Evolutionary conservation across 2,888 invertebrate species (phyloP).

Genomic region (Scaptomyza reducta): DNA sequence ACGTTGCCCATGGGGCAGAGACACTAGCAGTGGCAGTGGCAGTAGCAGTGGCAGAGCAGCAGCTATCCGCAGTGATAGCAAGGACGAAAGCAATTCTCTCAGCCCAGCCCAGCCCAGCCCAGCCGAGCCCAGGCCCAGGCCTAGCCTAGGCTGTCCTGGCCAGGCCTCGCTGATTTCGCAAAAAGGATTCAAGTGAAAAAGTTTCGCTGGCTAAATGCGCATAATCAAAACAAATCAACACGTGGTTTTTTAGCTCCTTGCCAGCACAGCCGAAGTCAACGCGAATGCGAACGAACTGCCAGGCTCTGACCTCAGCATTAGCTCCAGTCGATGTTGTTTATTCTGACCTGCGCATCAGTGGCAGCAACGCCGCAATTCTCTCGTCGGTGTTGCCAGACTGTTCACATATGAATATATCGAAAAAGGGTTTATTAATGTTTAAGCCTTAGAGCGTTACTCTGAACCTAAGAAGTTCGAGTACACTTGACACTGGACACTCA

Average conservation of each 20-base stretch:
- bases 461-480: background rate
- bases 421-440: background rate
- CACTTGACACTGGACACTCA: background rate
- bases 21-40: background rate
- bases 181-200: conserved; percentile 69
- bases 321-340: conserved; percentile 38
- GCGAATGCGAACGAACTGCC: background rate
- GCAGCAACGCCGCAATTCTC: background rate
- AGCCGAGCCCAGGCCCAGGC: background rate
- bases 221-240: conserved; percentile 84
- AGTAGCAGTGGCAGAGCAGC: background rate
- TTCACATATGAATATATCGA: background rate
- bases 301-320: background rate
- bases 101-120: background rate
- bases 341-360: conserved; percentile 31
- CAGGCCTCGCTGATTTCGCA: conserved; percentile 37
- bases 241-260: conserved; percentile 81
- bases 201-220: conserved; percentile 77
- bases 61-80: background rate
- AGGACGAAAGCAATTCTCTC: conserved; percentile 1
- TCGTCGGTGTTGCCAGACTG: conserved; percentile 22
- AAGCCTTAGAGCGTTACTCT: background rate
- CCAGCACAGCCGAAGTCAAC: conserved; percentile 31
- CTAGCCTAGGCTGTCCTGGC: background rate
- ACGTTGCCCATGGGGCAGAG: conserved; percentile 33